These are phyloP conservation scores for Yponomeuta cagnagella DNA, from an alignment of 2,888 invertebrate species.

Conservation along the genomic window DNA sequence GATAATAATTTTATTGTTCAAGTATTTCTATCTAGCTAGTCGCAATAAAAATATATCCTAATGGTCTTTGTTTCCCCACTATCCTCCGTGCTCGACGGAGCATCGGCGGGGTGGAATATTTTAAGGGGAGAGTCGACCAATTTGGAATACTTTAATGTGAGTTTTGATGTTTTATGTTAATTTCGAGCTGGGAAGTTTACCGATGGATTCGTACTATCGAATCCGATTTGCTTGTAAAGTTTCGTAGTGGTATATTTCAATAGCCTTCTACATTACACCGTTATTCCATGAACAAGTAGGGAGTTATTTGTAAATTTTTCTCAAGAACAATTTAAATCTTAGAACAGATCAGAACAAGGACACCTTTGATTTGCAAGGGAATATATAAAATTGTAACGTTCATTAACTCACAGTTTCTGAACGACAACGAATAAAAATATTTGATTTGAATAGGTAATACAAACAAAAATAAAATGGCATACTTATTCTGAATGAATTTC, in stretches of 20 bases:
- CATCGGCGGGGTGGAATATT: constrained; percentile 44
- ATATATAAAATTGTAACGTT: no score
- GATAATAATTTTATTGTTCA: constrained; percentile 75
- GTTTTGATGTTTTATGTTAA: constrained; percentile 75
- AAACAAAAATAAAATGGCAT: no score
- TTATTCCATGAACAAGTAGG: background rate
- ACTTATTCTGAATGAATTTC: no score
- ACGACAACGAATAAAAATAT: no score
- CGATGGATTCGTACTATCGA: constrained; percentile 49
- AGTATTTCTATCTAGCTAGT: constrained; percentile 69
- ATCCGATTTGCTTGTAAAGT: background rate
- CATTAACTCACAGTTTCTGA: no score
- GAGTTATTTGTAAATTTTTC: background rate
- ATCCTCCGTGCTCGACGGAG: constrained; percentile 43
- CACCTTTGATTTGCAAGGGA: no score
- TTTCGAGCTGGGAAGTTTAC: constrained; percentile 53
- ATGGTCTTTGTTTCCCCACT: constrained; percentile 28
- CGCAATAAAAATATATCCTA: constrained; percentile 56
- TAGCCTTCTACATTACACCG: no score
- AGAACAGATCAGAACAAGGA: no score
- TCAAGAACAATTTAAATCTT: no score
- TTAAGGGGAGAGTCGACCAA: constrained; percentile 46
- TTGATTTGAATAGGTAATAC: no score
- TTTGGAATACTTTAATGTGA: constrained; percentile 61
- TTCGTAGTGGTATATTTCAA: background rate